Evolutionary conservation across 2,113 vertebrate species (phyloP), one percentile per base, ranked within the genome.

Genomic region (Okapia johnstoni): DNA sequence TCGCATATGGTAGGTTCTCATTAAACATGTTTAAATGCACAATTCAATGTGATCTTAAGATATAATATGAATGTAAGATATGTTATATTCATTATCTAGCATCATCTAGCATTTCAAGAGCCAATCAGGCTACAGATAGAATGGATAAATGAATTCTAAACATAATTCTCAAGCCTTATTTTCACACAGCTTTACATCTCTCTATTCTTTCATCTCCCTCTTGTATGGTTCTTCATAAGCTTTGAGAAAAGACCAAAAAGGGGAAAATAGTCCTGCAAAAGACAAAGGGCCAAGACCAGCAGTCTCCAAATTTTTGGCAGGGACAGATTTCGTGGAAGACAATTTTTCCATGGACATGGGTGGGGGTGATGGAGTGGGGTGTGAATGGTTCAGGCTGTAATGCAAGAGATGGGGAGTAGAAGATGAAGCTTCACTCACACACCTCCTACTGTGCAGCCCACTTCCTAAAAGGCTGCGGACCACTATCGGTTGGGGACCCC

Each of bases 241-340:
- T 79, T 84, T 96, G 79, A 89, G 30, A 91, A 52, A 93, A 89
- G 48, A 83, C 60, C 40, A 17, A 84, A 95, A 55, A 48, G 61
- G 80, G 66, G 5, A 94, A 77, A 81, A 55, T 9, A 77, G 52
- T 40, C 58, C 52, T 61, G 52, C 79, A 85, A 91, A 60, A 76
- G 94, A 94, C 77, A 89, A 95, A 94, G 77, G 70, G 84, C 52
- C 84, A 93, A 94, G 63, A 66, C 52, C 21, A 76, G 36, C 36
- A 43, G 36, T 76, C 70, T 43, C 36, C 70, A 76, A 43, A 40
- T 76, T 76, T 76, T 76, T 76, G 36, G 36, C 23, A 43, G 25
- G 36, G 36, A 76, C 36, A 14, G 36, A 73, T 73, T 73, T 73
- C 6, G 1, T 25, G 23, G 70, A 73, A 43, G 6, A 43, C 21